Conservation (phyloP, 2,797 vertebrate species). For the Onychomys torridus region DNA sequence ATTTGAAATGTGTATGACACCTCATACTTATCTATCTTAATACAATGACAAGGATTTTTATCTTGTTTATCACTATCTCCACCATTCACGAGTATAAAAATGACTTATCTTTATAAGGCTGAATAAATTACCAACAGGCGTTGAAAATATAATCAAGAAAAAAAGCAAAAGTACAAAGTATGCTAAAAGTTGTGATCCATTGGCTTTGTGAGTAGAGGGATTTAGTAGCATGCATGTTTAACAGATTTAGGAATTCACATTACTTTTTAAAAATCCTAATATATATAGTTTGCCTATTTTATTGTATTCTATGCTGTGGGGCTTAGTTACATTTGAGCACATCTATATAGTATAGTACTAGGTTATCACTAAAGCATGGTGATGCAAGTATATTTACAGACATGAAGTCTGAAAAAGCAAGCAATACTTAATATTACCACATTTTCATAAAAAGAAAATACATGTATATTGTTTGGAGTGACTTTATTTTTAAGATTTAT, state of each 20-base stretch:
- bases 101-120: neutral
- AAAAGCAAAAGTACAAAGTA: neutral
- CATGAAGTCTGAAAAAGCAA: neutral
- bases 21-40: neutral
- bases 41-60: neutral
- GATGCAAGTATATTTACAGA: neutral
- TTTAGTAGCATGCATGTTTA: neutral
- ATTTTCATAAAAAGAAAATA: neutral
- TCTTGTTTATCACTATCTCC: neutral
- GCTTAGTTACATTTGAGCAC: neutral
- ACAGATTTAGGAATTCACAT: neutral
- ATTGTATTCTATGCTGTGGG: neutral
- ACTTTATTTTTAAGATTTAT: no score
- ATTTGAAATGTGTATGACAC: neutral
- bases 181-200: neutral
- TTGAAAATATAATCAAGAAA: constrained; percentile 25
- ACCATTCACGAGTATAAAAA: neutral
- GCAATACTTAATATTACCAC: neutral
- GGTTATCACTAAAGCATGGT: neutral
- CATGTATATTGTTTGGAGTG: neutral
- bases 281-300: neutral
- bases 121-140: neutral
- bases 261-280: neutral
- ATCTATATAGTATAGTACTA: neutral
- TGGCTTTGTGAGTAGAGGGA: neutral